phyloP scores from a whole-genome alignment of 1,140 invertebrate genomes.

The Atta colombica region DNA sequence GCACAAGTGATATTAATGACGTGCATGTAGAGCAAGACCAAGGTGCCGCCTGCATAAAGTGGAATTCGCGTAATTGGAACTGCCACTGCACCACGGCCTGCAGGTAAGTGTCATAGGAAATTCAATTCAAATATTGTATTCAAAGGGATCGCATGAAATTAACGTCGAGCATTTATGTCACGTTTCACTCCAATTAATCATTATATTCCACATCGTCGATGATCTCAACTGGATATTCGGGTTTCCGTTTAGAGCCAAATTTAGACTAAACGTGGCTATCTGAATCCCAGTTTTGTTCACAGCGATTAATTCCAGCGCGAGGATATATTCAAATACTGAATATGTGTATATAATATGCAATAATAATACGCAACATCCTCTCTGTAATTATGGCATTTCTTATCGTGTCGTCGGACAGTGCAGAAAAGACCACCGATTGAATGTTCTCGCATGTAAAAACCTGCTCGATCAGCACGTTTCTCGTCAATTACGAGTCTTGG shows the following conservation, averaged over 20 bases:
- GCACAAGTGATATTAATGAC: conserved; percentile 58
- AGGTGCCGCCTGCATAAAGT: conserved; percentile 53
- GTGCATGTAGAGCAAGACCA: conserved; percentile 13
- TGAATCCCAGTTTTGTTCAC: conserved; percentile 13
- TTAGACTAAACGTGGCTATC: not conserved
- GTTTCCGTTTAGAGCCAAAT: not conserved
- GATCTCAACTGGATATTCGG: conserved; percentile 4
- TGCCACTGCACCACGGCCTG: conserved; percentile 55
- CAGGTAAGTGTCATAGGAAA: conserved; percentile 65
- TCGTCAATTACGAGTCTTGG: not conserved
- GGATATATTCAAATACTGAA: not conserved
- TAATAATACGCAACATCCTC: not conserved
- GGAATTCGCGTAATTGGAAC: conserved; percentile 66
- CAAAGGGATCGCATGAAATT: conserved; percentile 62
- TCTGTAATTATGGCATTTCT: conserved; percentile 33
- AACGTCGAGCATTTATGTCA: conserved; percentile 35
- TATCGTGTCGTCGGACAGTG: not conserved
- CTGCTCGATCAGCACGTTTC: conserved; percentile 9
- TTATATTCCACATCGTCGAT: not conserved
- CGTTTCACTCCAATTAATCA: conserved; percentile 64
- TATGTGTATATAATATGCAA: not conserved
- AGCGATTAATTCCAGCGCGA: not conserved
- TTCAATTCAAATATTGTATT: conserved; percentile 52
- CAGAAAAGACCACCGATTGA: conserved; percentile 32
- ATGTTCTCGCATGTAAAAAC: conserved; percentile 40